Base-by-base conservation (phyloP, 2,113 vertebrate species). In the Pseudorhombus dupliciocellatus region DNA sequence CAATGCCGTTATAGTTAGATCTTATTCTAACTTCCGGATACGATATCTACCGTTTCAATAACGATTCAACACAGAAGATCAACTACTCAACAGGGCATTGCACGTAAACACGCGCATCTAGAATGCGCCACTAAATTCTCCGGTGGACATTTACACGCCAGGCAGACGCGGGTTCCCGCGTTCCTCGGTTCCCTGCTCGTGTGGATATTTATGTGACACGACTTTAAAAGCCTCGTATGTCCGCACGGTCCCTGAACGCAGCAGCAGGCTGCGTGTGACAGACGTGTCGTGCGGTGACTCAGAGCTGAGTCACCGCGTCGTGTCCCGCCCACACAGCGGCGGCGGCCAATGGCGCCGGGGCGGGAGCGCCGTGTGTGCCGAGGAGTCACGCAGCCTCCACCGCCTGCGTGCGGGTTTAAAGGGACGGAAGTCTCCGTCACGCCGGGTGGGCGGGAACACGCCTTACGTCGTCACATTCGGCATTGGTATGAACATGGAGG, bases 211-310 rank as follows among this genome's bases (percentile, higher is more conserved):
- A 9, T 55, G n/a, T 40, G 22, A 68, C 31, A n/a, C 7, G 20
- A n/a, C 0, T 25, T 7, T 6, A 9, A 37, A 25, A 18, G 2
- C 0, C 0, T 1, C 0, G 4, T 57, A 42, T 25, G 2, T 46
- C 51, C 73, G 71, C 0, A 46, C 28, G 8, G 64, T 28, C 26
- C 5, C 0, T 79, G 81, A 87, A 88, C 0, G 78, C 75, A 9
- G 18, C 75, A 61, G 37, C 60, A 50, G 72, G 61, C 80, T 31
- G 54, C 21, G 79, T 89, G 84, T 91, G 90, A 92, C 83, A 80
- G 89, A 89, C 88, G 52, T 73, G 70, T 88, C 67, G 84, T 78
- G 81, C 79, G 70, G 81, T 89, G 87, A 90, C 66, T 91, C 87
- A 80, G 52, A 46, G 82, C 70, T 87, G 88, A 88, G 63, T 91